phyloP scores from a whole-genome alignment of 2,797 vertebrate genomes.

The Sebastolobus altivelis region DNA sequence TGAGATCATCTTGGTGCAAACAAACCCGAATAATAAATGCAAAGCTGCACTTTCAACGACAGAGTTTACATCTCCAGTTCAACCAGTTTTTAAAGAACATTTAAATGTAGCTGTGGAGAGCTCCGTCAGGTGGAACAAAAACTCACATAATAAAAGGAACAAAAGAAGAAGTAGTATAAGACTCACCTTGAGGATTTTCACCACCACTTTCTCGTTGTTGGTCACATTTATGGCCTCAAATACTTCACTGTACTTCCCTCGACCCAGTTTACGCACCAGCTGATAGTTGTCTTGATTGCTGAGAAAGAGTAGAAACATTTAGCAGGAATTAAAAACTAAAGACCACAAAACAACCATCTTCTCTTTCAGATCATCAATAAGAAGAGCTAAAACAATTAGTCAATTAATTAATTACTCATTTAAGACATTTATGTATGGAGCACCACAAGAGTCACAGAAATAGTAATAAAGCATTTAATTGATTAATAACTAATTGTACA shows the following conservation, averaged over 20 bases:
- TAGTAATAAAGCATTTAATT: no score
- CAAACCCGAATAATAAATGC: not conserved
- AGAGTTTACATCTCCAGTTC: not conserved
- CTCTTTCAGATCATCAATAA: not conserved
- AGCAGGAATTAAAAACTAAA: constrained; percentile 2
- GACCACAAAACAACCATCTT: not conserved
- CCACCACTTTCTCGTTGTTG: constrained; percentile 97
- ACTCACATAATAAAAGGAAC: not conserved
- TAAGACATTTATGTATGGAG: not conserved
- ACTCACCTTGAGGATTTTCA: constrained; percentile 98
- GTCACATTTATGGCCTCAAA: constrained; percentile 99
- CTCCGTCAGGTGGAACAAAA: not conserved
- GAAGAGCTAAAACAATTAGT: not conserved
- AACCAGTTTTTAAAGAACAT: not conserved
- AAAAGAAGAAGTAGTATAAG: not conserved
- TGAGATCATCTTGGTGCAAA: not conserved
- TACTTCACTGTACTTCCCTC: constrained; percentile 98
- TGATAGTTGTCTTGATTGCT: constrained; percentile 99
- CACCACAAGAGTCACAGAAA: no score
- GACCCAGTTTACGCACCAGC: constrained; percentile 95
- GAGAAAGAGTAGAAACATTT: constrained; percentile 33
- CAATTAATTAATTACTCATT: not conserved
- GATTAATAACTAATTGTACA: no score
- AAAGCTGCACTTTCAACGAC: not conserved
- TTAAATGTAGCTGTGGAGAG: not conserved